Base-by-base conservation (phyloP, 2,113 vertebrate genomes). In the Prochilodus magdalenae region DNA sequence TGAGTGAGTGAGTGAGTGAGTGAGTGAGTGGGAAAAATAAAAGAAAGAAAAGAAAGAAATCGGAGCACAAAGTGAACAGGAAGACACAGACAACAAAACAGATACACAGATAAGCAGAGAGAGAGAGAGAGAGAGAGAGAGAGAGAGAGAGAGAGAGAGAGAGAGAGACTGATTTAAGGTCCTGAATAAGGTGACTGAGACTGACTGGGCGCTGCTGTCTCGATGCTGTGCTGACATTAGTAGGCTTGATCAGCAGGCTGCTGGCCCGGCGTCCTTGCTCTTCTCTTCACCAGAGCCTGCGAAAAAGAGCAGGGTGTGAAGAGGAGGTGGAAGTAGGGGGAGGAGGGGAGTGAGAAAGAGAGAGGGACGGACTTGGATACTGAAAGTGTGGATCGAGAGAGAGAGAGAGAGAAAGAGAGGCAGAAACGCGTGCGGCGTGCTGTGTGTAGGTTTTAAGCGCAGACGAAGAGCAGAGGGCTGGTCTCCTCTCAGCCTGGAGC, bases 251-350 rank as follows among this genome's bases (percentile, higher is more conserved):
- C 13, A 26, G 47, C 40, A 44, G 40, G 40, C 40, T 44, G 4
- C 47, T 70, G 63, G 77, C 36, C 40, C 26, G 11, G 30, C 47
- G 78, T 73, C 69, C 44, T 51, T 65, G 47, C 71, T 73, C 55
- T 33, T 1, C 55, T 62, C 55, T 20, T 51, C 66, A 33, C 49
- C 49, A 51, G 4, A 71, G 69, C 69, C 78, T 70, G 60, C 51
- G 55, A 22, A 73, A 26, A 60, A 27, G 69, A 57, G 53, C 18
- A 4, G 22, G 26, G 70, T 26, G 60, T 66, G 71, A 67, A 26
- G 20, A 22, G 15, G 29, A 36, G 59, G 71, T 22, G 53, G 63
- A 65, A 6, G 47, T 27, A 33, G 33, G 22, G 30, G 63, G 5
- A 26, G 70, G 29, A 1, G 53, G 49, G 70, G 70, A 22, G 53